phyloP scores from a whole-genome alignment of 2,113 vertebrate species.

The Charina bottae region DNA sequence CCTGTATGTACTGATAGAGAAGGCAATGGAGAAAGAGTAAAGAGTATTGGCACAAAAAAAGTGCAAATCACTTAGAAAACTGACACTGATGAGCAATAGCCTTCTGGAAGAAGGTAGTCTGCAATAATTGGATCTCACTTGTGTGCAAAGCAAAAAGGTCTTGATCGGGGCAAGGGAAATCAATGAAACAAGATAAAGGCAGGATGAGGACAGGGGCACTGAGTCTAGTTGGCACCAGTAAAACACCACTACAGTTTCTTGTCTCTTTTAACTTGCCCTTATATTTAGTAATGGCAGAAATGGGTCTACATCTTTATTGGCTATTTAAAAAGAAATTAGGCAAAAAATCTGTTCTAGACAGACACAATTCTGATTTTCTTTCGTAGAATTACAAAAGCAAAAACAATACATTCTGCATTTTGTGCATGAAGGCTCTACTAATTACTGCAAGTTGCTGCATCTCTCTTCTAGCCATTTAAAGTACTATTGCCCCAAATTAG shows the following conservation, averaged over 20 bases:
- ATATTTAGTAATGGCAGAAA: conserved; percentile 44
- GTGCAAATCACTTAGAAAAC: conserved; percentile 37
- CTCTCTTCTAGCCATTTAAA: neutral
- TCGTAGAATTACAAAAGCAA: neutral
- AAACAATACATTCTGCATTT: neutral
- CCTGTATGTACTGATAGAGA: neutral
- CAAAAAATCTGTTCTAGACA: conserved; percentile 6
- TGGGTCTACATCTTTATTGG: conserved; percentile 17
- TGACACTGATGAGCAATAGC: conserved; percentile 31
- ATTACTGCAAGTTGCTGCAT: neutral
- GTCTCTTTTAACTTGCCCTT: conserved; percentile 53
- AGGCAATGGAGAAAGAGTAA: conserved; percentile 14
- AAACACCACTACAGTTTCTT: conserved; percentile 53
- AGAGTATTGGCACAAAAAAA: conserved; percentile 29
- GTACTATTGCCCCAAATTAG: neutral
- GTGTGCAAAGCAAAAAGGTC: conserved; percentile 42
- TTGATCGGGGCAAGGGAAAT: conserved; percentile 49
- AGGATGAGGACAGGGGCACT: conserved; percentile 39
- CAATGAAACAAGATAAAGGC: conserved; percentile 63
- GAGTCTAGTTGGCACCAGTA: conserved; percentile 35
- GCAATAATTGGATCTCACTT: conserved; percentile 60
- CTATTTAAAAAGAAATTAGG: conserved; percentile 40
- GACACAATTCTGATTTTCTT: neutral
- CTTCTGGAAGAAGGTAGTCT: conserved; percentile 36
- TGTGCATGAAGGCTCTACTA: neutral